Evolutionary conservation across 2,113 vertebrate genomes (phyloP).

Genomic region (Colossoma macropomum): DNA sequence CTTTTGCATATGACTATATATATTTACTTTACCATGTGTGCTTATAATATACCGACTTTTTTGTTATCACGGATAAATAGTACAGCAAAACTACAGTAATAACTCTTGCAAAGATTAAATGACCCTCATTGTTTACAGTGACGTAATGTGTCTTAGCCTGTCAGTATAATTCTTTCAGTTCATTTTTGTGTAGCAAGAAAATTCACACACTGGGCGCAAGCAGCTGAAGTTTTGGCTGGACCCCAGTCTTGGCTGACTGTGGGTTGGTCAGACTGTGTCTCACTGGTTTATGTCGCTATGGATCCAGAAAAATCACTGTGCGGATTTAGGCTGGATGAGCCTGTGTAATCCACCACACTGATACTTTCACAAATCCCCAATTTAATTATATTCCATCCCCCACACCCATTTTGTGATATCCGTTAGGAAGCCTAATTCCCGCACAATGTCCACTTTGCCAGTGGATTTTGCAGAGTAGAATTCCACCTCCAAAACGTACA

Average conservation of each 20-base stretch:
- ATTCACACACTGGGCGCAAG: background rate
- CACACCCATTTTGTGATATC: constrained; percentile 17
- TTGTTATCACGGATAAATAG: too few species aligned
- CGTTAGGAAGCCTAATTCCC: constrained; percentile 23
- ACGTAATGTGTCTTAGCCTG: background rate
- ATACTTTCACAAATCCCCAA: constrained; percentile 46
- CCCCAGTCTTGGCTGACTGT: constrained; percentile 1
- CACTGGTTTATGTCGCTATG: constrained; percentile 13
- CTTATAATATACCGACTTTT: too few species aligned
- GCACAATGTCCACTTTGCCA: constrained; percentile 26
- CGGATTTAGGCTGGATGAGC: constrained; percentile 34
- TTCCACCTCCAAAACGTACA: background rate
- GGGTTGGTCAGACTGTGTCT: background rate
- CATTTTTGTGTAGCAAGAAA: constrained; percentile 6
- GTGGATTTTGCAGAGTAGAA: background rate
- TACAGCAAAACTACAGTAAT: too few species aligned
- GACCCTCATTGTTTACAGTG: background rate
- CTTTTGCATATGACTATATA: too few species aligned
- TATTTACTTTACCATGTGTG: too few species aligned
- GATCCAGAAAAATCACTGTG: constrained; percentile 24
- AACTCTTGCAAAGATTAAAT: too few species aligned
- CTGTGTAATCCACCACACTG: constrained; percentile 44
- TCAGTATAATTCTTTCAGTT: background rate
- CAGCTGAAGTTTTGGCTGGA: background rate
- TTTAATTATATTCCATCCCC: constrained; percentile 38